Percentiles rank a stretch among this genome's conserved stretches.
These are phyloP conservation scores for Loriculus beryllinus DNA, from an alignment of 2,797 vertebrate genomes.

Conservation along the genomic window DNA sequence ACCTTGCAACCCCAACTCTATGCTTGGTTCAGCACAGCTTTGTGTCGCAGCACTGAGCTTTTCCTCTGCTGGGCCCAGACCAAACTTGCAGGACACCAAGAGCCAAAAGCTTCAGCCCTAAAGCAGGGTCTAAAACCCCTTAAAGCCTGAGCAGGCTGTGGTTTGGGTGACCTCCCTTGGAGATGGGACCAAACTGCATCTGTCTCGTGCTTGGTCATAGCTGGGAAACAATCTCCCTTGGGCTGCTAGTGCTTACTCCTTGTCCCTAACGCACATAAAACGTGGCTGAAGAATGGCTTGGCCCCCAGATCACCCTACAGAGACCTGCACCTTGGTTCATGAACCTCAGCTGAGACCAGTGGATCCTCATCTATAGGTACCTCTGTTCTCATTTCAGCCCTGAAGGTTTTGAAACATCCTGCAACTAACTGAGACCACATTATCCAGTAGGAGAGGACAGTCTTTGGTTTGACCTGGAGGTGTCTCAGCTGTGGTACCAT, in stretches of 20 bases:
- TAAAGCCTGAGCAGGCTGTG: neutral
- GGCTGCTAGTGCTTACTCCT: neutral
- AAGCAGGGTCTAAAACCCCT: neutral
- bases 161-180: neutral
- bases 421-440: neutral
- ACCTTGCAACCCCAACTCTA: accelerated
- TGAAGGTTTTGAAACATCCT: neutral
- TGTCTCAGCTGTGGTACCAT: neutral
- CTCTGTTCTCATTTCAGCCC: neutral
- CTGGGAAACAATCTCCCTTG: neutral
- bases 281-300: neutral
- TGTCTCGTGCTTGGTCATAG: neutral
- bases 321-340: neutral
- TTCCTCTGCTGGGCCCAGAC: neutral
- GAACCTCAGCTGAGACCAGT: neutral
- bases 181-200: neutral
- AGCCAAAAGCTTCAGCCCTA: neutral
- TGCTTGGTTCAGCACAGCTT: neutral
- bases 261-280: neutral
- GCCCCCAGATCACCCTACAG: accelerated
- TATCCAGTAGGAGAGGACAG: neutral
- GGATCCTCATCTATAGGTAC: neutral
- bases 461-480: neutral
- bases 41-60: neutral
- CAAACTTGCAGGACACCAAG: neutral